phyloP scores from a whole-genome alignment of 2,113 vertebrate species.

The Stomatorhinus ivindoensis region DNA sequence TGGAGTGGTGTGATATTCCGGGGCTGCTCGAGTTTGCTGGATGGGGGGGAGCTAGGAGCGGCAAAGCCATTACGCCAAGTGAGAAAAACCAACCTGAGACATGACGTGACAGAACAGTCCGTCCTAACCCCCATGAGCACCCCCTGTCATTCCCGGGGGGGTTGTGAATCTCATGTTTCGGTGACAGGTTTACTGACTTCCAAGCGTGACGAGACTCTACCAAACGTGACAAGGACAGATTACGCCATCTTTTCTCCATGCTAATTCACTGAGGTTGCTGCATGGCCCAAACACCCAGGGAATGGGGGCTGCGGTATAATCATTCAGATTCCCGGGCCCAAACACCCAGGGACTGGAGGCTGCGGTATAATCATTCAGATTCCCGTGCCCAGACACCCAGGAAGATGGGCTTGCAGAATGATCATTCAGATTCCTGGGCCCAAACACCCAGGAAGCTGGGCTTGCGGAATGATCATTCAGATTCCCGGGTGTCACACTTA shows the following conservation, averaged over 20 bases:
- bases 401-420: too few relatives aligned
- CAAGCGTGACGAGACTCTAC: slow-evolving; percentile 9
- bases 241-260: slow-evolving; percentile 37
- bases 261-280: slow-evolving; percentile 34
- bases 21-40: not conserved
- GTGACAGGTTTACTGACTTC: slow-evolving; percentile 23
- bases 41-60: not conserved
- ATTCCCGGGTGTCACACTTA: not conserved
- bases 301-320: not conserved
- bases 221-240: slow-evolving; percentile 30
- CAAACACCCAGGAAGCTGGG: not conserved
- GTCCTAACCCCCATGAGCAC: not conserved
- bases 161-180: not conserved
- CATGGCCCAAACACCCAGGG: not conserved
- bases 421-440: not conserved
- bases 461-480: not conserved
- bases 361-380: not conserved
- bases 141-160: not conserved
- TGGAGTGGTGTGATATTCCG: not conserved
- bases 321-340: not conserved
- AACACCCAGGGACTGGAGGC: not conserved
- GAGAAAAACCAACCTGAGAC: not conserved
- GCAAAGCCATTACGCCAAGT: not conserved
- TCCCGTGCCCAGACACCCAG: not conserved
- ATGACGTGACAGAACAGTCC: not conserved